Conservation (phyloP, 2,888 invertebrate species). For the Pteria penguin region DNA sequence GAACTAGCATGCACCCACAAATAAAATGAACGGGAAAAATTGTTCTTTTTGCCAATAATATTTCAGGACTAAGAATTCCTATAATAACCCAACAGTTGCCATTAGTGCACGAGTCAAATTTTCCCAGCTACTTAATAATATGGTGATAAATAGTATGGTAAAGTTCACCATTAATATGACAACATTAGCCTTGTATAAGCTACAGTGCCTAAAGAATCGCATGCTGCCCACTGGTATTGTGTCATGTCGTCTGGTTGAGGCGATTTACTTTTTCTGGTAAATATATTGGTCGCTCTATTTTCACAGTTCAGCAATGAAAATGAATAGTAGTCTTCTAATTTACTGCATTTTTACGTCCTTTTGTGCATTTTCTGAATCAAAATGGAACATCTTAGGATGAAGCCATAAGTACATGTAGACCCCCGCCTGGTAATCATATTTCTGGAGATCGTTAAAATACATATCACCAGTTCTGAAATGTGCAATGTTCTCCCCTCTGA, state of each 20-base stretch:
- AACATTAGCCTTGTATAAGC: no score
- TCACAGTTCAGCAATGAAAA: not conserved
- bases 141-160: no score
- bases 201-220: no score
- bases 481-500: not conserved
- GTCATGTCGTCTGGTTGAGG: not conserved
- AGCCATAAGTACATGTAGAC: not conserved
- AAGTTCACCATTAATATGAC: no score
- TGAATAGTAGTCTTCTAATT: not conserved
- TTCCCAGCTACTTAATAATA: no score
- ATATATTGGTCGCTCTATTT: not conserved
- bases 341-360: not conserved
- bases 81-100: no score
- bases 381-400: not conserved
- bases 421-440: not conserved
- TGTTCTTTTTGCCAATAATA: no score
- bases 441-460: not conserved
- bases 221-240: no score
- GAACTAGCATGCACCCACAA: no score
- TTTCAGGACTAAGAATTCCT: no score
- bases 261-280: not conserved
- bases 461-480: not conserved
- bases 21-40: no score
- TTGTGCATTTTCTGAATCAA: not conserved
- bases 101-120: no score